Evolutionary conservation across 2,113 vertebrate genomes (phyloP).

Genomic region (Megaleporinus macrocephalus): DNA sequence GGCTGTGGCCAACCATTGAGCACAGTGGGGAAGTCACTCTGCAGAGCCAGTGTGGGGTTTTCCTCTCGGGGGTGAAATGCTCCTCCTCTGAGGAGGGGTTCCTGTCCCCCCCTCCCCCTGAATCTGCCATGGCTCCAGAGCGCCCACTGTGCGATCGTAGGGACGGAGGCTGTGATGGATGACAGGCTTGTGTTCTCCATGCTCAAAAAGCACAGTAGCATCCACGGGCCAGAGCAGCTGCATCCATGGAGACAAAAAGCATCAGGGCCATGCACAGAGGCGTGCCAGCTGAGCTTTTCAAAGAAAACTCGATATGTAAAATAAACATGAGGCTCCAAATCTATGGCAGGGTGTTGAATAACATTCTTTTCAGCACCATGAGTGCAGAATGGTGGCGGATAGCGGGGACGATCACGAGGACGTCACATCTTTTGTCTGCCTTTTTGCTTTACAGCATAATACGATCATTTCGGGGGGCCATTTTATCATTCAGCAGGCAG

Average conservation of each 20-base stretch:
- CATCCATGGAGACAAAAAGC: slow-evolving; percentile 43
- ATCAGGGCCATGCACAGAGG: slow-evolving; percentile 27
- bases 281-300: slow-evolving; percentile 31
- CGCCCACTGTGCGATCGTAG: slow-evolving; percentile 66
- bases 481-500: slow-evolving; percentile 34
- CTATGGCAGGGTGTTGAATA: slow-evolving; percentile 31
- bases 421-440: neutral
- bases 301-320: slow-evolving; percentile 29
- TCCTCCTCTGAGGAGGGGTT: slow-evolving; percentile 63
- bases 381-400: neutral
- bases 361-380: slow-evolving; percentile 3
- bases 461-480: slow-evolving; percentile 24
- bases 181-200: slow-evolving; percentile 71
- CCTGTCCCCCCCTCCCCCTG: slow-evolving; percentile 61
- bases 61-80: slow-evolving; percentile 66
- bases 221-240: slow-evolving; percentile 63
- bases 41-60: slow-evolving; percentile 67
- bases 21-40: slow-evolving; percentile 68
- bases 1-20: slow-evolving; percentile 57
- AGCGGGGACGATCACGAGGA: slow-evolving; percentile 5
- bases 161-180: slow-evolving; percentile 66
- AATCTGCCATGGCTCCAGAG: slow-evolving; percentile 61
- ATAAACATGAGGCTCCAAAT: slow-evolving; percentile 39
- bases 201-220: slow-evolving; percentile 61
- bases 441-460: slow-evolving; percentile 35